phyloP scores from a whole-genome alignment of 2,113 vertebrate genomes.

The Hyperopisus bebe region DNA sequence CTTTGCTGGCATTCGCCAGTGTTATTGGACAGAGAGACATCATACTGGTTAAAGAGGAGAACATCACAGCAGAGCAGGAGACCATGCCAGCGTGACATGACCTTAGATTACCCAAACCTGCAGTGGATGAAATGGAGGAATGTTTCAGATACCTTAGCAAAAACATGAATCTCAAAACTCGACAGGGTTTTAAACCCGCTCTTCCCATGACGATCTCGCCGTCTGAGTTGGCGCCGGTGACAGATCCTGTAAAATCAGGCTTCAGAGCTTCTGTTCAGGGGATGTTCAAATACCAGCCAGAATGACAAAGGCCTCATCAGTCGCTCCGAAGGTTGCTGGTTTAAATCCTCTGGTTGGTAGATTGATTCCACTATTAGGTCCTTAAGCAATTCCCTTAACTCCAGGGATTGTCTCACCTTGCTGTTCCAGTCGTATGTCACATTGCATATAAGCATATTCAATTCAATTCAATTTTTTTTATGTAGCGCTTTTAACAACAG shows the following conservation, averaged over 20 bases:
- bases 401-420: background rate
- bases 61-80: background rate
- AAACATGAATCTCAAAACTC: background rate
- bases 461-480: too few species aligned
- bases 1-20: background rate
- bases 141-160: background rate
- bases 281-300: background rate
- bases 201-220: background rate
- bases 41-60: background rate
- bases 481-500: too few species aligned
- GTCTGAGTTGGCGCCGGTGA: background rate
- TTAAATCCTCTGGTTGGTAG: background rate
- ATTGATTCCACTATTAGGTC: background rate
- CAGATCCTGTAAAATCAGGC: background rate
- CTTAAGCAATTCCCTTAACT: background rate
- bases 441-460: background rate
- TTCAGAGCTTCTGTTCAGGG: background rate
- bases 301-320: background rate
- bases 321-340: background rate
- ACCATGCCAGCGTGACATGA: background rate
- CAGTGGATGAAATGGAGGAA: background rate
- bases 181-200: background rate
- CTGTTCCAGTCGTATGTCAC: background rate
- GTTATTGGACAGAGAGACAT: background rate
- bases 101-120: background rate